Conservation (phyloP, 2,797 vertebrate species). For the Diceros bicornis region DNA sequence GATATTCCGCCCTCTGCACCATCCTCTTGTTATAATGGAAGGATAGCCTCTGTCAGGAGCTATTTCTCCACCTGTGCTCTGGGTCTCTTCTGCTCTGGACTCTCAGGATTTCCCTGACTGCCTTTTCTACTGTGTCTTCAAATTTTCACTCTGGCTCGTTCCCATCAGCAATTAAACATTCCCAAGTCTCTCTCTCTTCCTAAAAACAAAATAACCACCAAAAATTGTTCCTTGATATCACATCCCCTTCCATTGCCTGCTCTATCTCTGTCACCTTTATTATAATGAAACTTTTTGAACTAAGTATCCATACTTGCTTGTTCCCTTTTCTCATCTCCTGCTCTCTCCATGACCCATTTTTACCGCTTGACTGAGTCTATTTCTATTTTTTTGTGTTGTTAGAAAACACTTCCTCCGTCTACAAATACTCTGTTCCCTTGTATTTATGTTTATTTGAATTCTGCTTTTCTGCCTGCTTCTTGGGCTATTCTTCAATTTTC, state of each 20-base stretch:
- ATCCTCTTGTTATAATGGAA: too few relatives aligned
- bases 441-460: background rate
- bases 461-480: background rate
- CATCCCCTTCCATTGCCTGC: background rate
- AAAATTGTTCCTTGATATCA: background rate
- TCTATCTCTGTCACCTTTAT: background rate
- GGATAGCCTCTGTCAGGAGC: background rate
- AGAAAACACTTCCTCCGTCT: background rate
- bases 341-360: background rate
- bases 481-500: background rate
- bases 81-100: background rate
- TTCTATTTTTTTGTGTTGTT: background rate
- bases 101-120: background rate
- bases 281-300: background rate
- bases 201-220: background rate
- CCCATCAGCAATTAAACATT: background rate
- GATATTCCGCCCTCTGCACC: fast-evolving
- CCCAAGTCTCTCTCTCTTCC: background rate
- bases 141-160: background rate
- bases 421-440: background rate
- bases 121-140: background rate
- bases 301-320: background rate
- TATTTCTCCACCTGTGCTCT: background rate
- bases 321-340: background rate
- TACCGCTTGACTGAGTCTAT: background rate